These are phyloP conservation scores for Ciconia boyciana DNA, from an alignment of 2,113 vertebrate genomes.

Conservation along the genomic window DNA sequence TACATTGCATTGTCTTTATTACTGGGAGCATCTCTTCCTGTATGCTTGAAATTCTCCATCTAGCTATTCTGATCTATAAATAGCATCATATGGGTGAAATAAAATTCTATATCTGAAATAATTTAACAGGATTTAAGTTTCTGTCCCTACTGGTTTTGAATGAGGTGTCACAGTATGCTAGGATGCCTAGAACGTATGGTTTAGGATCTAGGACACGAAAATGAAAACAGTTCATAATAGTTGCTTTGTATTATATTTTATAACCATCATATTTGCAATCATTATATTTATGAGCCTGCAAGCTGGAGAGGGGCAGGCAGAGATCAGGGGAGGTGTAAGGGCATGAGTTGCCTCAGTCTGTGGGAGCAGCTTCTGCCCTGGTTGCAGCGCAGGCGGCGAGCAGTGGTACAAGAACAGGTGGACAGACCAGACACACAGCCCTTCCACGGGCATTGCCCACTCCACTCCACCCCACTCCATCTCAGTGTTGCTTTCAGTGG, in stretches of 20 bases:
- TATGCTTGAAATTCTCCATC: background rate
- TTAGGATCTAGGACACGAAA: background rate
- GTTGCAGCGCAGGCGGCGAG: accelerated
- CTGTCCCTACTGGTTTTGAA: background rate
- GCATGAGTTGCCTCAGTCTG: too few species aligned
- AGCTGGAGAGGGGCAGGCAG: background rate
- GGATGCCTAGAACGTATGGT: background rate
- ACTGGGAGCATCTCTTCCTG: background rate
- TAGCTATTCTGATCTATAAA: background rate
- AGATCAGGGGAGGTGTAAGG: background rate
- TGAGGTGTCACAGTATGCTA: background rate
- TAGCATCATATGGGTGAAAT: background rate
- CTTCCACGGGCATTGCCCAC: accelerated
- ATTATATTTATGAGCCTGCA: background rate
- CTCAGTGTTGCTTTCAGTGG: background rate
- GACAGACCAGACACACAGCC: accelerated
- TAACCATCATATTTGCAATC: background rate
- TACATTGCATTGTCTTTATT: background rate
- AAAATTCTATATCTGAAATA: background rate
- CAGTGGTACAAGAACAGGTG: background rate
- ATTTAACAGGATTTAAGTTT: background rate
- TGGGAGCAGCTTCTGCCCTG: background rate
- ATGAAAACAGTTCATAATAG: background rate
- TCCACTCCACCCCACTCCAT: background rate
- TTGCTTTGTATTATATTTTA: background rate